These are phyloP conservation scores for Philaethria dido DNA, from an alignment of 2,888 invertebrate genomes.

Conservation along the genomic window DNA sequence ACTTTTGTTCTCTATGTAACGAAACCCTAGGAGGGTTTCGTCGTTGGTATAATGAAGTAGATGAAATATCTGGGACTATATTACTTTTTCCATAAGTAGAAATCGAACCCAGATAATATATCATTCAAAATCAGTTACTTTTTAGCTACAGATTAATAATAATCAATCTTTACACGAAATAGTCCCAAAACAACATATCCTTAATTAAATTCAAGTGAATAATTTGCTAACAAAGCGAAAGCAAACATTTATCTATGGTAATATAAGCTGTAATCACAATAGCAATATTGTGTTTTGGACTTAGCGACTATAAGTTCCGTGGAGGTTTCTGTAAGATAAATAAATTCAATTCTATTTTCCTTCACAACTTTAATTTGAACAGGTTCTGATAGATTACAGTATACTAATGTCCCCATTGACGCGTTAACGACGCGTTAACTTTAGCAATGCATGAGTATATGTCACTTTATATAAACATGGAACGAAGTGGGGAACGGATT, in stretches of 20 bases:
- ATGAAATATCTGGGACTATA: too few species aligned
- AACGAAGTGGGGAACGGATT: too few species aligned
- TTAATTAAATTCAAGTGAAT: neutral
- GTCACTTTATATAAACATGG: too few species aligned
- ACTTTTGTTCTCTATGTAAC: too few species aligned
- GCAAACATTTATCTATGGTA: constrained; percentile 3
- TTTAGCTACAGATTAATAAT: neutral
- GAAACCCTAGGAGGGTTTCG: too few species aligned
- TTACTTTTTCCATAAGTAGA: too few species aligned
- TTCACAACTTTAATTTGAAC: neutral
- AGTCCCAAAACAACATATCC: constrained; percentile 9
- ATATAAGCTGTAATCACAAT: constrained; percentile 5
- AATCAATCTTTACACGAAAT: neutral
- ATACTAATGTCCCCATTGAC: too few species aligned
- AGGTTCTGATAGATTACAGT: too few species aligned
- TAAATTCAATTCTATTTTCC: neutral
- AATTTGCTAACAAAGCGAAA: constrained; percentile 2
- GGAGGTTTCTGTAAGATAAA: neutral
- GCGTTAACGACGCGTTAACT: too few species aligned
- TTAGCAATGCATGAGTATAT: too few species aligned
- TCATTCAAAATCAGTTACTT: neutral
- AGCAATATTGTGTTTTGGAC: neutral
- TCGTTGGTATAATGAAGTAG: too few species aligned
- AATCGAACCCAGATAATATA: too few species aligned
- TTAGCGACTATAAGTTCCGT: neutral